Evolutionary conservation across 1,140 invertebrate genomes (phyloP).

Genomic region (Pachypeltis micranthus): DNA sequence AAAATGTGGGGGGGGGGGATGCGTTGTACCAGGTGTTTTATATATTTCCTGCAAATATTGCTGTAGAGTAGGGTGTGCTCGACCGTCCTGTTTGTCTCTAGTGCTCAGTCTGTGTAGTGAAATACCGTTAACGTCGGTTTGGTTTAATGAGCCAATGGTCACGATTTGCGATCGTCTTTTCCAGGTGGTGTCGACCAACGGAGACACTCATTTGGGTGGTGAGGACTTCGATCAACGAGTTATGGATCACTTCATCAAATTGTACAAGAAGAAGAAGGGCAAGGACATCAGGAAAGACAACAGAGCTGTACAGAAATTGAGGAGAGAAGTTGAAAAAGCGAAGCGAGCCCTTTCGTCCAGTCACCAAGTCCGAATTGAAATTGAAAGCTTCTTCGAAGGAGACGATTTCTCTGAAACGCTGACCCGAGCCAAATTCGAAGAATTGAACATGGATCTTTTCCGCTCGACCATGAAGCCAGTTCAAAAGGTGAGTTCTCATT

Average conservation of each 20-base stretch:
- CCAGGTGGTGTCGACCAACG: slow-evolving; percentile 89
- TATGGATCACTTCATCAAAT: slow-evolving; percentile 96
- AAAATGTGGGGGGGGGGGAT: too few relatives aligned
- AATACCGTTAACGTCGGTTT: too few relatives aligned
- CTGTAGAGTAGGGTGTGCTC: too few relatives aligned
- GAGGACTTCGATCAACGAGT: slow-evolving; percentile 98
- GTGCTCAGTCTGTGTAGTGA: too few relatives aligned
- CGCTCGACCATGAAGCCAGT: slow-evolving; percentile 96
- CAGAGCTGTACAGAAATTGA: slow-evolving; percentile 87
- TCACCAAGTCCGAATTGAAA: slow-evolving; percentile 91
- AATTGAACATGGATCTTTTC: slow-evolving; percentile 99
- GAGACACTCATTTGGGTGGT: slow-evolving; percentile 95
- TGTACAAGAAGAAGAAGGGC: slow-evolving; percentile 98
- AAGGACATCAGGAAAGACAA: slow-evolving; percentile 95
- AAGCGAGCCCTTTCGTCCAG: slow-evolving; percentile 90
- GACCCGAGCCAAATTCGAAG: slow-evolving; percentile 98
- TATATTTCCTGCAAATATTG: too few relatives aligned
- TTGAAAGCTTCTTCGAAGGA: slow-evolving; percentile 97
- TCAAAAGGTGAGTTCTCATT: slow-evolving; percentile 58
- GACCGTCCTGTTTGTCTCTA: too few relatives aligned
- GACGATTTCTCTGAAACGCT: slow-evolving; percentile 99
- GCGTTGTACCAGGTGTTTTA: too few relatives aligned
- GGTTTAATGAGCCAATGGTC: too few relatives aligned
- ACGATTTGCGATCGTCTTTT: too few relatives aligned
- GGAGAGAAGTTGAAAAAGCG: slow-evolving; percentile 95